phyloP scores from a whole-genome alignment of 2,113 vertebrate genomes.

The western clawed frog (Xenopus tropicalis) region DNA sequence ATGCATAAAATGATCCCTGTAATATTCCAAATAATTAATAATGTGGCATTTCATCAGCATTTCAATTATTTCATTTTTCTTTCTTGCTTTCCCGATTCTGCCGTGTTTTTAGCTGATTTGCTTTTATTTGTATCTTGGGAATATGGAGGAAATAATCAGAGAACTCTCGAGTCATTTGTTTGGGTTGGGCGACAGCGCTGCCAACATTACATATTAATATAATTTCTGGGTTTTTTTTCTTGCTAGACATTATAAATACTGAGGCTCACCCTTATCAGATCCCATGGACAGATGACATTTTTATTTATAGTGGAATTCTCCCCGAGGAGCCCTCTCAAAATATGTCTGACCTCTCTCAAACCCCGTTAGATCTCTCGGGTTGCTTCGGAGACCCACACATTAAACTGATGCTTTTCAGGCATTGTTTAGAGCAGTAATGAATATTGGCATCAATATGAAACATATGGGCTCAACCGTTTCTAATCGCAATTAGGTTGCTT shows the following conservation, averaged over 20 bases:
- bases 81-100: too few species aligned
- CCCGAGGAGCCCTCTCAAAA: too few species aligned
- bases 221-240: not conserved
- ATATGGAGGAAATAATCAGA: not conserved
- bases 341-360: too few species aligned
- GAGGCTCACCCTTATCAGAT: not conserved
- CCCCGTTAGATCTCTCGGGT: too few species aligned
- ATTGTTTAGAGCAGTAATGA: too few species aligned
- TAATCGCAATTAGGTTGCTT: too few species aligned
- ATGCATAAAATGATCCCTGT: slow-evolving; percentile 11
- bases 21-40: slow-evolving; percentile 33
- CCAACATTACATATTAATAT: not conserved
- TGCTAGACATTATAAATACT: not conserved
- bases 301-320: not conserved
- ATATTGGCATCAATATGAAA: too few species aligned
- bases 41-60: slow-evolving; percentile 23
- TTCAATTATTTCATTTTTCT: slow-evolving; percentile 15
- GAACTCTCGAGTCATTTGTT: not conserved
- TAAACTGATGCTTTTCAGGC: too few species aligned
- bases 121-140: not conserved
- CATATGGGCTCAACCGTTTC: too few species aligned
- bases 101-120: not conserved
- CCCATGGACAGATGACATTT: not conserved
- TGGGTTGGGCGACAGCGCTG: not conserved
- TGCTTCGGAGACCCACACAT: too few species aligned